Base-by-base conservation (phyloP, 2,113 vertebrate species). In the Marmota flaviventris region DNA sequence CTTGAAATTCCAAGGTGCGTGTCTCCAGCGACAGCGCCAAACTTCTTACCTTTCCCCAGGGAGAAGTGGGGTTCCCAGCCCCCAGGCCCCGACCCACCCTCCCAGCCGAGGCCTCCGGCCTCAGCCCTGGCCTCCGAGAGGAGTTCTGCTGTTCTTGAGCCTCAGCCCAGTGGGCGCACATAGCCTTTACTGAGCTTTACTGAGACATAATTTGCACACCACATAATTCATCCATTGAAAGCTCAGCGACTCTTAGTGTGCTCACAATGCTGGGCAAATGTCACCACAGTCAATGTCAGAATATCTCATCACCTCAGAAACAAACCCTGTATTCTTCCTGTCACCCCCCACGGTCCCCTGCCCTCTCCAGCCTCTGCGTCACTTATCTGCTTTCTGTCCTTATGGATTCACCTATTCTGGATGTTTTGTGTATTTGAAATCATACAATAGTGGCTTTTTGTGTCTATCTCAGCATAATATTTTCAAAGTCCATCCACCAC, bases 301-400 rank as follows among this genome's bases (percentile, higher is more conserved):
- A n/a, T 32, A 79, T 76, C 22, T 63, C 32, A 32, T 20, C 58
- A 12, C 56, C 78, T 65, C 4, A 16, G n/a, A 56, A 72, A 48
- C 45, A 79, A 85, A 85, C 14, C 13, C 10, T 39, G 13, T 25
- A 14, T 42, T 51, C 25, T 63, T 45, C 37, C 32, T n/a, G 37
- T 16, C 10, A 5, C n/a, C 14, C n/a, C 42, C 11, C 2, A 8
- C 16, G 2, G 32, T 6, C 29, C 27, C 8, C 4, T 6, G 8
- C 10, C 10, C 20, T 9, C 11, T 8, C 48, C 4, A 32, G 83
- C 8, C 48, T 72, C 24, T 20, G 56, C 25, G 29, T 29, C 56
- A 42, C 16, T 1, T 5, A n/a, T 25, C 18, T n/a, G 25, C 45
- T n/a, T 75, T 51, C 82, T 45, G 37, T 67, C 85, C 56, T 56